Conservation (phyloP, 2,888 invertebrate species). For the Drosophila multiciliata region DNA sequence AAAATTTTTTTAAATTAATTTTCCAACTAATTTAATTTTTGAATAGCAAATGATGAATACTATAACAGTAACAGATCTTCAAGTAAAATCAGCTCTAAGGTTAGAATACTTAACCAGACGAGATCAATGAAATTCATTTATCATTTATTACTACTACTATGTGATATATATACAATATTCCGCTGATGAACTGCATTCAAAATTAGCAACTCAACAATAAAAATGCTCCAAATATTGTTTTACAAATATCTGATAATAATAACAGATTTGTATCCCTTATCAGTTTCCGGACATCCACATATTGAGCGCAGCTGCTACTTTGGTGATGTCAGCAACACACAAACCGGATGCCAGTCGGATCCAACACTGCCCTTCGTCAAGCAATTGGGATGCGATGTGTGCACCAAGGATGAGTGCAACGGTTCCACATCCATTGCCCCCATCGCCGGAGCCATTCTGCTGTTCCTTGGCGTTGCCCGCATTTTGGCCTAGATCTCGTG, state of each 20-base stretch:
- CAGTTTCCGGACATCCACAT: slow-evolving; percentile 64
- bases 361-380: slow-evolving; percentile 74
- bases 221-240: background rate
- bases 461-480: slow-evolving; percentile 80
- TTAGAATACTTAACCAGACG: no score
- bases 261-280: background rate
- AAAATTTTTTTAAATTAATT: slow-evolving; percentile 16
- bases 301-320: slow-evolving; percentile 79
- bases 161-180: slow-evolving; percentile 10
- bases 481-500: slow-evolving; percentile 77
- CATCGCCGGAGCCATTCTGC: slow-evolving; percentile 69
- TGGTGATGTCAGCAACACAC: slow-evolving; percentile 75
- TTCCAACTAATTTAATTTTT: no score
- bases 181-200: slow-evolving; percentile 2
- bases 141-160: slow-evolving; percentile 24
- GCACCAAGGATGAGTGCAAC: slow-evolving; percentile 81
- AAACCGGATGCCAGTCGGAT: slow-evolving; percentile 78
- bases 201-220: slow-evolving; percentile 15
- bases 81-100: no score
- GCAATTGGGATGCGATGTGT: slow-evolving; percentile 82
- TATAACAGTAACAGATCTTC: no score
- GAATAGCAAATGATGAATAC: no score
- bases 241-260: background rate
- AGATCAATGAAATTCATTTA: slow-evolving; percentile 10
- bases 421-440: slow-evolving; percentile 74